Base-by-base conservation (phyloP, 2,888 invertebrate genomes). In the Drosophila infuscata region DNA sequence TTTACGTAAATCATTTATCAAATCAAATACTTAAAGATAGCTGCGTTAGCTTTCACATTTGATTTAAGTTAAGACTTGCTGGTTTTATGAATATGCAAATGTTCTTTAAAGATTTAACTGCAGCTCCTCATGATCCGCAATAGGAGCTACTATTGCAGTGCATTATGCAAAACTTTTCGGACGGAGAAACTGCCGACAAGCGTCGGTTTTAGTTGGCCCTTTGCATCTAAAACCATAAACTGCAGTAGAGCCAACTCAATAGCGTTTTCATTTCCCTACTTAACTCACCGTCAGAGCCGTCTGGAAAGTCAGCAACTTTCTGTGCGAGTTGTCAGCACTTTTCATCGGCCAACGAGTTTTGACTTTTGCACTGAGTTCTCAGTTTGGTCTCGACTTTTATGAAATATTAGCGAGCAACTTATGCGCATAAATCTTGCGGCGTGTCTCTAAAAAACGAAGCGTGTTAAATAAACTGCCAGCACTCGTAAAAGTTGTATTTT, bases 351-450 rank as follows among this genome's bases (percentile, higher is more conserved):
- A 67, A 78, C 80, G 63, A 79, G 81, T 62, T 69, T 49, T 57
- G 81, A 81, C 78, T 81, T 68, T 65, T 68, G 63, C 69, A 33
- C 32, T 57, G 33, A 48, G 25, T 48, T 48, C 43, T 33, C 25
- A n/a, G 67, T 65, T 74, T 57, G 60, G 74, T 78, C 73, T 72
- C 73, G 78, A 85, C 71, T 77, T 84, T 83, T 90, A 88, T 87
- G 90, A 87, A 89, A 85, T 87, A 87, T 87, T 88, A 89, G 86
- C 79, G 71, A 62, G 65, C 65, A 87, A 87, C 90, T 87, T 87
- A 90, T 90, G 87, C 83, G 79, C 88, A 87, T 87, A 87, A 90
- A 90, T 87, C 87, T 88, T 83, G 73, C 53, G 56, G 68, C 32
- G 41, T 65, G 67, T 65, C 78, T 70, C 61, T 20, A 61, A 64